Base-by-base conservation (phyloP, 1,140 invertebrate species). In the Bombus sibiricus region DNA sequence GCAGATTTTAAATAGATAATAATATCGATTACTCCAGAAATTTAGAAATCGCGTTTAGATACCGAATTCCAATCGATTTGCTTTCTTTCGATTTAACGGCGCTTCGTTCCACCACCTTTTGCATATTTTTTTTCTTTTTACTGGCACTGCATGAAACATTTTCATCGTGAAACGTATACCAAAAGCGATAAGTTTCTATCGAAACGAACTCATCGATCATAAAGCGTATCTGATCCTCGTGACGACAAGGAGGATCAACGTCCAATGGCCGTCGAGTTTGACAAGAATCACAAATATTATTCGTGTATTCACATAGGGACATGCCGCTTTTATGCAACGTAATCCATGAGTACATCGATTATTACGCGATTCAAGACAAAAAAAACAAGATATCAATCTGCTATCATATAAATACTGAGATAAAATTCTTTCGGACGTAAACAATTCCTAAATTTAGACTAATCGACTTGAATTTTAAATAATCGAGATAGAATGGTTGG, bases 41-140 rank as follows among this genome's bases (percentile, higher is more conserved):
- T 83, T 83, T 75, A 75, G 41, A 75, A 83, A 72, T 43, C 69
- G 80, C 10, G 2, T 32, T 34, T 22, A 53, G 47, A 22, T 28
- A n/a, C n/a, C 25, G 37, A 13, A 43, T 22, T 43, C 32, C 28
- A 47, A 82, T 43, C n/a, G 18, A 73, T 43, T 34, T 32, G 9
- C n/a, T 41, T 8, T 10, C 37, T 77, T 77, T 77, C 37, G 1
- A 32, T 34, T 74, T 18, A 32, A 32, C 72, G 15, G 41, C n/a
- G 8, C 32, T 75, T 34, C 10, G n/a, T 5, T 43, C 6, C 6
- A 22, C 18, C 47, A 53, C 6, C 1, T 22, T 53, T 22, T 53
- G 1, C 15, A 22, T 53, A n/a, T 53, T 47, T 43, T 22, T 22
- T 9, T 68, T 71, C 37, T 28, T 39, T 25, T 25, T 3, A 25